These are phyloP conservation scores for Pseudoatta argentina DNA, from an alignment of 1,140 invertebrate genomes.

Conservation along the genomic window DNA sequence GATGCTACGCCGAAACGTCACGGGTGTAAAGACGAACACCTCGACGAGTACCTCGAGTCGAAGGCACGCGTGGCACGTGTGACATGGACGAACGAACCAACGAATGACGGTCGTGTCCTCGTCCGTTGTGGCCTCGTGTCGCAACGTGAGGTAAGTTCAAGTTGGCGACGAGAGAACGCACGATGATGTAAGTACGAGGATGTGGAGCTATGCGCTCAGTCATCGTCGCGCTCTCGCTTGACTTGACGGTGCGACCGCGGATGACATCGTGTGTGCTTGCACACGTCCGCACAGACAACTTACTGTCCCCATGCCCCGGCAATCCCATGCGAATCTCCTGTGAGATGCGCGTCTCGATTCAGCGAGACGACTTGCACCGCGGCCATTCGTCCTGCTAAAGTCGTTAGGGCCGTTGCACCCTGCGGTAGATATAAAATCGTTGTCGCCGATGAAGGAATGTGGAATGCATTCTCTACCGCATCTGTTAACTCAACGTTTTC, in stretches of 20 bases:
- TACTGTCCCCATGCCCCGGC: slow-evolving; percentile 31
- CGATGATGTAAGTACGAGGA: slow-evolving; percentile 68
- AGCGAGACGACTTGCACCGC: slow-evolving; percentile 31
- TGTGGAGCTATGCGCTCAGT: slow-evolving; percentile 77
- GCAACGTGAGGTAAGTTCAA: slow-evolving; percentile 54
- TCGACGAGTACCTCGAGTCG: slow-evolving; percentile 7
- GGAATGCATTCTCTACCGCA: slow-evolving; percentile 1
- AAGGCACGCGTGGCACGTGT: slow-evolving; percentile 71
- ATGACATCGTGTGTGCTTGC: neutral
- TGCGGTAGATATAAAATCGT: slow-evolving; percentile 61
- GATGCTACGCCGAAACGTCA: slow-evolving; percentile 61
- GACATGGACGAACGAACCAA: slow-evolving; percentile 65
- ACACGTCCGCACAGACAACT: slow-evolving; percentile 24
- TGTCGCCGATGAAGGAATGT: slow-evolving; percentile 8
- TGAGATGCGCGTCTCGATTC: slow-evolving; percentile 34
- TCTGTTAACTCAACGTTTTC: too few species aligned
- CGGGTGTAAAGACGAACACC: slow-evolving; percentile 44
- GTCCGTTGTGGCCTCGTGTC: slow-evolving; percentile 25
- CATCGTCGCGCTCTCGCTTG: slow-evolving; percentile 63
- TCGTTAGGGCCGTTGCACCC: slow-evolving; percentile 62
- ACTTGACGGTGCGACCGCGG: slow-evolving; percentile 45
- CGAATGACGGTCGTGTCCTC: slow-evolving; percentile 7
- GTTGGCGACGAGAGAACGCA: slow-evolving; percentile 63
- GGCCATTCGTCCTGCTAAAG: slow-evolving; percentile 56
- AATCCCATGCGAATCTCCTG: slow-evolving; percentile 25